Base-by-base conservation (phyloP, 2,888 invertebrate genomes). In the Drosophila kuntzei region DNA sequence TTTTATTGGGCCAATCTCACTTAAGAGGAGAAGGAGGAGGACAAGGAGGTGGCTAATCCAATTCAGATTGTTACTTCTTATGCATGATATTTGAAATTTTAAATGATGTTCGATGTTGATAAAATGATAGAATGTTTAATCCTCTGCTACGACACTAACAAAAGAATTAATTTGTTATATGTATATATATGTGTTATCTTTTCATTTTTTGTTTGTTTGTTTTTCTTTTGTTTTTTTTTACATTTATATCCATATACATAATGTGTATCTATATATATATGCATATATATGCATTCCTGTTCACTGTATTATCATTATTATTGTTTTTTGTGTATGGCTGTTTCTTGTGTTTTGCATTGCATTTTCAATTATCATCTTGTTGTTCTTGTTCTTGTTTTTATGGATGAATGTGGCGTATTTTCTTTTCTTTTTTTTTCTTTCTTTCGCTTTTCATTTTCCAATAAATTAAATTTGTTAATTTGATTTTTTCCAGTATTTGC, bases 341-440 rank as follows among this genome's bases (percentile, higher is more conserved):
- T 46, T 41, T 44, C 16, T 53, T 60, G 29, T 47, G 39, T 63
- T 58, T n/a, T 49, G 74, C 44, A 55, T 49, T 53, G 47, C 58
- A 55, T 49, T 62, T 39, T 71, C 20, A 64, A 60, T 64, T 57
- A 41, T 50, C 16, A 37, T 55, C 57, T 57, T 68, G 22, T 34
- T 39, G 25, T 55, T 55, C n/a, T n/a, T n/a, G n/a, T n/a, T 34
- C 14, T 46, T 72, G 55, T 65, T 63, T 59, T 68, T 81, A 88
- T 81, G 81, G 81, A 81, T 81, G 81, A 81, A 86, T 81, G 88
- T 85, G 81, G 88, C 81, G 66, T 59, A 51, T 76, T 80, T 73
- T 75, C 66, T 83, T 87, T 36, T 71, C 87, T 71, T 53, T 50
- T 7, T 50, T 32, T 14, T 43, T 29, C 36, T 41, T 39, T 37